Base-by-base conservation (phyloP, 2,888 invertebrate species). In the Torymus aiolomorphi region DNA sequence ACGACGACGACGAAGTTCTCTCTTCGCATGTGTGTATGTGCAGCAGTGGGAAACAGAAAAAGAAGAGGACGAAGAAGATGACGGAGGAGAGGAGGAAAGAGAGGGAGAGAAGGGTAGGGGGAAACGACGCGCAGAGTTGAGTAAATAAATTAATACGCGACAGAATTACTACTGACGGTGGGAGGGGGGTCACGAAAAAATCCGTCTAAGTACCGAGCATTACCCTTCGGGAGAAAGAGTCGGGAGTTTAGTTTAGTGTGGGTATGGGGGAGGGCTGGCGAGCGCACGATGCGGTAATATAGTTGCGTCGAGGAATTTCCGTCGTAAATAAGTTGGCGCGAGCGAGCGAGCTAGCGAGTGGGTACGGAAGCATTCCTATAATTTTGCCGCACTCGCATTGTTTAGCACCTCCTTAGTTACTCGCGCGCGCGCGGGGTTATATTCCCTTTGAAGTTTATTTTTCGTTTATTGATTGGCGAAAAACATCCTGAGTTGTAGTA, bases 101-200 rank as follows among this genome's bases (percentile, higher is more conserved):
- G 20, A 3, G 12, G n/a, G 57, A 42, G 8, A 42, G 42, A 42
- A 10, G 51, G 51, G 18, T 20, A 42, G 16, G 16, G 56, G 20
- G 49, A 14, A 16, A 49, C 16, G 59, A 56, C 11, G 71, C 61
- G 65, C 52, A 63, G 52, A 76, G 76, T 57, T 67, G 62, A 67
- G 80, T 73, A 67, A 76, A 80, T 80, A 80, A 80, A 80, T 80
- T 76, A 67, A 80, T 69, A 61, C 49, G 56, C 24, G 76, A 73
- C 69, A 73, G 80, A 69, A 74, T 78, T 74, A 74, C 62, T 78
- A 54, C 31, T 24, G 59, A 49, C 18, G 52, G 61, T 75, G 49
- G 20, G 42, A 16, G 54, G 0, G 10, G 72, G 10, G 42, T 56
- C 65, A 56, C 42, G n/a, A 76, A 80, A 72, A 80, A 71, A 76